Evolutionary conservation across 64 coral and sea anemone genomes (phyloP).

Genomic region (Dendronephthya gigantea): DNA sequence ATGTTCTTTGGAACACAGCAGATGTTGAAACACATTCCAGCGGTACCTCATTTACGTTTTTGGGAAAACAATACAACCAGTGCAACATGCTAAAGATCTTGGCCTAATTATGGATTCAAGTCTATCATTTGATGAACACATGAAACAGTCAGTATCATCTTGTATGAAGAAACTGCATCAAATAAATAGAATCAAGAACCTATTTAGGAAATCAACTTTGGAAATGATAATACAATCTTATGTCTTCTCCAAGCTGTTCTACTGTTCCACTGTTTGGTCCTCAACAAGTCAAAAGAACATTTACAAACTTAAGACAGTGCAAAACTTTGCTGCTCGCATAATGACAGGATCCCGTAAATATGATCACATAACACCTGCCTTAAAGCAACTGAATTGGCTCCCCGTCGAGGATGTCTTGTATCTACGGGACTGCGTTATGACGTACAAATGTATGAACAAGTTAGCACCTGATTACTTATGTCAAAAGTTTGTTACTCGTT

Average conservation of each 20-base stretch:
- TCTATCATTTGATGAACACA: slow-evolving; percentile 16
- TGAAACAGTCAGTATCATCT: not conserved
- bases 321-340: not conserved
- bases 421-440: no score
- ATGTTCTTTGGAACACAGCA: slow-evolving; percentile 33
- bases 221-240: not conserved
- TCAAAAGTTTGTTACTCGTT: no score
- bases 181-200: slow-evolving; percentile 24
- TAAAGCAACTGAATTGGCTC: slow-evolving; percentile 16
- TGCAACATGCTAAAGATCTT: not conserved
- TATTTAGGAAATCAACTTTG: not conserved
- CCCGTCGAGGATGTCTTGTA: not conserved
- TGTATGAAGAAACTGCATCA: slow-evolving; percentile 30
- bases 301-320: not conserved
- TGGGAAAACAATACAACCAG: not conserved
- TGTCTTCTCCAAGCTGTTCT: slow-evolving; percentile 9
- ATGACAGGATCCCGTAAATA: not conserved
- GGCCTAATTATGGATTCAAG: not conserved
- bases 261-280: not conserved
- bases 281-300: not conserved
- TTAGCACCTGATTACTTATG: no score
- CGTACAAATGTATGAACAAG: no score
- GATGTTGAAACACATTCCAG: slow-evolving; percentile 13
- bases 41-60: not conserved
- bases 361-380: not conserved